phyloP scores from a whole-genome alignment of 2,113 vertebrate genomes.

The Sylvilagus bachmani region DNA sequence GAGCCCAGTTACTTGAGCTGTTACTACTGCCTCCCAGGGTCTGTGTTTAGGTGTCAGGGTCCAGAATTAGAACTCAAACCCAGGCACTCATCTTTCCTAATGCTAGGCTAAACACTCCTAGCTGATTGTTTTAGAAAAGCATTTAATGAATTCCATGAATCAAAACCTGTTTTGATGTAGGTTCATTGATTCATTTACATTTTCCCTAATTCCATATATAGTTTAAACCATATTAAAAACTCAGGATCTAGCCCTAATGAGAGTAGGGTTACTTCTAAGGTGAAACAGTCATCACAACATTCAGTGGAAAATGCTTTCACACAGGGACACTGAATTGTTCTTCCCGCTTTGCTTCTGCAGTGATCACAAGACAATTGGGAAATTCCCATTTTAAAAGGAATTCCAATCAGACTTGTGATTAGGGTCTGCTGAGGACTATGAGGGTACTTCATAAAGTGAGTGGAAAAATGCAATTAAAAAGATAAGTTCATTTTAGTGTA shows the following conservation, averaged over 20 bases:
- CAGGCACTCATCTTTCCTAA: too few species aligned
- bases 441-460: not conserved
- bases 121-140: not conserved
- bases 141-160: not conserved
- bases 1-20: too few species aligned
- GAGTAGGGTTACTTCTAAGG: not conserved
- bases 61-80: too few species aligned
- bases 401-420: not conserved
- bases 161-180: conserved; percentile 16
- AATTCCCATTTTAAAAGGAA: not conserved
- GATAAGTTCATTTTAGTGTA: too few species aligned
- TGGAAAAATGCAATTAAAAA: too few species aligned
- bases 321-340: not conserved
- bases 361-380: not conserved
- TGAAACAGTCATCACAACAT: not conserved
- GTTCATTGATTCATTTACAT: not conserved
- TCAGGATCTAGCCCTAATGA: conserved; percentile 8
- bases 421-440: not conserved
- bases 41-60: too few species aligned
- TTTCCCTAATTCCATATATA: conserved; percentile 26
- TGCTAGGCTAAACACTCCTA: too few species aligned
- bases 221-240: conserved; percentile 42
- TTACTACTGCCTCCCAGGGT: too few species aligned
- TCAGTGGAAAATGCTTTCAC: not conserved
- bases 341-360: not conserved